phyloP scores from a whole-genome alignment of 2,888 invertebrate species.

The Metellina segmentata region DNA sequence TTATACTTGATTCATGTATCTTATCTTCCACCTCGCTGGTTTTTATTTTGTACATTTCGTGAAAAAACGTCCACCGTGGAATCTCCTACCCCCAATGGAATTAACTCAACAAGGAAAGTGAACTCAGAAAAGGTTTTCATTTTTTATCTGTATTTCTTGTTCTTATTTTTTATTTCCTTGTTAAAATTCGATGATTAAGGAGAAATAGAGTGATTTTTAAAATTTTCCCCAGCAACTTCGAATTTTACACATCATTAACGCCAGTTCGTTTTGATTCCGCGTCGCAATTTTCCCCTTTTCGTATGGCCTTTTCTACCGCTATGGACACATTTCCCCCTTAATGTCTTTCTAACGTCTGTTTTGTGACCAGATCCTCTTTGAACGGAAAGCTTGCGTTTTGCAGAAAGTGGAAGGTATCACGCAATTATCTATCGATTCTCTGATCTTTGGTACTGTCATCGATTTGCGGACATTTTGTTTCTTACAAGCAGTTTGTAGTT shows the following conservation, averaged over 20 bases:
- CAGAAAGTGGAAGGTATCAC: background rate
- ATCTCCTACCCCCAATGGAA: background rate
- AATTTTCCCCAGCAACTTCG: background rate
- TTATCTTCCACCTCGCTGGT: background rate
- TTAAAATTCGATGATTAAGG: background rate
- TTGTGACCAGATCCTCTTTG: background rate
- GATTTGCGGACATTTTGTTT: background rate
- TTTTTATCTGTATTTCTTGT: background rate
- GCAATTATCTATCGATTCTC: background rate
- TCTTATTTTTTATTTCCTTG: background rate
- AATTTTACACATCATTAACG: background rate
- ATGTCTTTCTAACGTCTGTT: slow-evolving; percentile 1
- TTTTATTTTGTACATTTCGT: background rate
- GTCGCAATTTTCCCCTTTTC: background rate
- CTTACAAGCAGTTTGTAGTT: background rate
- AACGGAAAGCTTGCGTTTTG: background rate
- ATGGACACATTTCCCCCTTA: background rate
- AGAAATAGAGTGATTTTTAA: background rate
- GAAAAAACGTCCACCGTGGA: background rate
- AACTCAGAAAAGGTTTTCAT: background rate
- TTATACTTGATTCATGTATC: slow-evolving; percentile 1
- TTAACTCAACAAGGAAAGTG: no score
- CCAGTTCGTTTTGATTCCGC: background rate
- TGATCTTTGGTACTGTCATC: background rate
- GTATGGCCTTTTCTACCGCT: background rate